Evolutionary conservation across 2,797 vertebrate species (phyloP), one percentile per base, ranked within the genome.

Genomic region (Clarias pachynema): DNA sequence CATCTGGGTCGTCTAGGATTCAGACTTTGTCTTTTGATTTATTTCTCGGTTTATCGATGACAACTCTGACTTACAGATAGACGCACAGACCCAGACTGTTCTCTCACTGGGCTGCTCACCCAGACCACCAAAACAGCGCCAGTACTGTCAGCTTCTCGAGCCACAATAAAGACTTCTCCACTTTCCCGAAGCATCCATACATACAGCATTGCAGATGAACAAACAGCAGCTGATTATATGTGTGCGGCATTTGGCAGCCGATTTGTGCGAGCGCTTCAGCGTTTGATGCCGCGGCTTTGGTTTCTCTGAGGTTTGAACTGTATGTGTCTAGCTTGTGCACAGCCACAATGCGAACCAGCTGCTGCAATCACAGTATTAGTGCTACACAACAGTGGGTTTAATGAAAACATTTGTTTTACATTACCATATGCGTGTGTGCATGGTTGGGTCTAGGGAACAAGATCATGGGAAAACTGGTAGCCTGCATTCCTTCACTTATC

Each of bases 401-500:
- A 89, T 85, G 86, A 92, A 93, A 93, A 94, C 93, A 94, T 95
- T 94, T 95, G 93, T 93, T 94, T 93, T 91, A 88, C 81, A 91
- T 94, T 93, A 89, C 83, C 82, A 83, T 77, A 5, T 80, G 74
- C 62, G 87, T 74, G 86, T 79, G 26, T 83, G 66, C 37, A 59
- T 62, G 59, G 49, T 65, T 69, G 53, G 72, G 62, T 81, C 79
- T 84, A 75, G 60, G 65, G 22, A 26, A 53, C 77, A 74, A 79
- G 60, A 70, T 37, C 57, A 44, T 29, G 62, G 79, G 62, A 80
- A 62, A 65, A 68, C 69, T 63, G 83, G 81, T n/a, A 78, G 85
- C 49, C 79, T 86, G 70, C 78, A 81, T 86, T 75, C 44, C 66
- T 78, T 56, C 75, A 56, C 20, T 44, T 44, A 37, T 37, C 3